Percentiles rank a stretch among this genome's conserved stretches.
Evolutionary conservation across 1,140 invertebrate genomes (phyloP).

Genomic region (Yoshiicerus persimilis): DNA sequence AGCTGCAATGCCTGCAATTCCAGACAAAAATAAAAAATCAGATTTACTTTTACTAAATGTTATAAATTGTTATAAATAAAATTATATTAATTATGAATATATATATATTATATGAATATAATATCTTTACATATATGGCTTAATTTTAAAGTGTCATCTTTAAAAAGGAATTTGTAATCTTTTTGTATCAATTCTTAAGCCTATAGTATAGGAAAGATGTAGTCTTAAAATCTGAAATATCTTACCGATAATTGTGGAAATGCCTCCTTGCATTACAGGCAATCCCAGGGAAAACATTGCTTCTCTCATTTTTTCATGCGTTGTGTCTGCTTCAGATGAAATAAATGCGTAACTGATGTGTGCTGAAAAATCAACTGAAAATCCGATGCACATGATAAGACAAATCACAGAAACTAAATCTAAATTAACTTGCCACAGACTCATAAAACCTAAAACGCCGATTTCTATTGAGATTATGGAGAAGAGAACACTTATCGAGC

Average conservation of each 20-base stretch:
- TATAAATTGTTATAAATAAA: no score
- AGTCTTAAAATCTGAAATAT: no score
- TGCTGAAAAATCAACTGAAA: constrained; percentile 94
- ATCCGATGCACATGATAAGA: constrained; percentile 94
- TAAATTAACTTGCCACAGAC: constrained; percentile 88
- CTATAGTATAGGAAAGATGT: no score
- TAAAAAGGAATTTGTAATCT: no score
- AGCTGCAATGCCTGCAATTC: constrained; percentile 69
- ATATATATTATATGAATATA: no score
- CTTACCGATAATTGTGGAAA: constrained; percentile 83
- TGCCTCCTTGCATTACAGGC: constrained; percentile 89
- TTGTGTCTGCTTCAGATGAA: constrained; percentile 61
- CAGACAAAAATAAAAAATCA: no score
- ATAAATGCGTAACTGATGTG: constrained; percentile 82
- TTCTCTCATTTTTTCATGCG: constrained; percentile 77
- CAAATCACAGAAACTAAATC: constrained; percentile 98
- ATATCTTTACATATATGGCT: no score
- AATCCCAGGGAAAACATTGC: constrained; percentile 85
- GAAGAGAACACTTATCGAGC: constrained; percentile 90
- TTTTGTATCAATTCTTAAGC: no score
- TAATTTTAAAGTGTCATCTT: no score
- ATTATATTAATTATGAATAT: no score
- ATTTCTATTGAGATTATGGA: constrained; percentile 92
- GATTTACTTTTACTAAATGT: no score
- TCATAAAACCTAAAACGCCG: constrained; percentile 94